These are phyloP conservation scores for Phalacrocorax carbo DNA, from an alignment of 2,113 vertebrate species.

Conservation along the genomic window DNA sequence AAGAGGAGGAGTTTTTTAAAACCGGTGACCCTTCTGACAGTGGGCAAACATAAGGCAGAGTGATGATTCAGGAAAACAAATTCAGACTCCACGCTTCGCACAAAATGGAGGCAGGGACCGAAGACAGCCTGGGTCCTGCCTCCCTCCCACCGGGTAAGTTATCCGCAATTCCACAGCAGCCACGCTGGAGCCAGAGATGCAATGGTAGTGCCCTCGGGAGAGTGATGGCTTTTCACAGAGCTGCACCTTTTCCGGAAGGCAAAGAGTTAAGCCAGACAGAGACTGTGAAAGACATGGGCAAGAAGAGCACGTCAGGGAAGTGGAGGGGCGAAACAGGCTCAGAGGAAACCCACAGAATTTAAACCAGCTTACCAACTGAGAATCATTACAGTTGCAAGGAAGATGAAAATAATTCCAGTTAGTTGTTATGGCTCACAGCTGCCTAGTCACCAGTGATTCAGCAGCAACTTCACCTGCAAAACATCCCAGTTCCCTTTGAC, in stretches of 20 bases:
- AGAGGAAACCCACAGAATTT: not conserved
- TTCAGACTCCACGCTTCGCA: accelerated
- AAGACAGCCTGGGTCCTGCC: not conserved
- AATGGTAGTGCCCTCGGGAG: not conserved
- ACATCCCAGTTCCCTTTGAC: not conserved
- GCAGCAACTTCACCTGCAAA: conserved; percentile 18
- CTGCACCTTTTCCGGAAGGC: not conserved
- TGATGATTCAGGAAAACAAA: not conserved
- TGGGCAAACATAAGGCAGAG: not conserved
- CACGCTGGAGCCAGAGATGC: not conserved
- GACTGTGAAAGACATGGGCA: conserved; percentile 24
- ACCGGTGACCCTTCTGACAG: not conserved
- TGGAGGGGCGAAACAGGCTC: not conserved
- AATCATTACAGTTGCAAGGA: conserved; percentile 20
- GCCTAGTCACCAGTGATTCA: conserved; percentile 45
- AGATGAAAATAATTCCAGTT: conserved; percentile 20
- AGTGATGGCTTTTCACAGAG: not conserved
- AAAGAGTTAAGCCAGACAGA: not conserved
- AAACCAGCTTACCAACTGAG: conserved; percentile 15
- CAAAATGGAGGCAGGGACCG: not conserved
- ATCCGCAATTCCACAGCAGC: not conserved
- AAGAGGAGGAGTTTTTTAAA: not conserved
- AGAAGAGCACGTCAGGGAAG: not conserved
- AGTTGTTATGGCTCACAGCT: not conserved
- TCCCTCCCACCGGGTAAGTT: not conserved